Evolutionary conservation across 2,888 invertebrate genomes (phyloP).

Genomic region (Drosophila mimica): DNA sequence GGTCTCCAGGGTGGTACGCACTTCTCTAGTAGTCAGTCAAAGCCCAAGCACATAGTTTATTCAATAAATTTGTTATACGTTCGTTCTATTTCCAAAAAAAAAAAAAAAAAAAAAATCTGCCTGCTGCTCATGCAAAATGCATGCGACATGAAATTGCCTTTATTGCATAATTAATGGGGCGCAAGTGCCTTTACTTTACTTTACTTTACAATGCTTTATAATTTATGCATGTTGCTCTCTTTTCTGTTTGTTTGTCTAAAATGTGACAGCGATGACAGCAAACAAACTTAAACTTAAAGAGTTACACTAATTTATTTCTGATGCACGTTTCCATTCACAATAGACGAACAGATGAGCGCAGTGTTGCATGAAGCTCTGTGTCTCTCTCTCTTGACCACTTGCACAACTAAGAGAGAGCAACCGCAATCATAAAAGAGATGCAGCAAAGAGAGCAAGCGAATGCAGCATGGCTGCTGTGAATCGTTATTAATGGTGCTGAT

Average conservation of each 20-base stretch:
- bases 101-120: constrained; percentile 5
- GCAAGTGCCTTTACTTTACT: constrained; percentile 16
- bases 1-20: constrained; percentile 46
- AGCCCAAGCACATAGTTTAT: constrained; percentile 52
- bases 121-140: constrained; percentile 52
- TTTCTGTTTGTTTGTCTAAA: constrained; percentile 8
- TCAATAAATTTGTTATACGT: constrained; percentile 57
- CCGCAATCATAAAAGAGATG: constrained; percentile 11
- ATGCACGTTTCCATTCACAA: constrained; percentile 47
- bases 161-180: constrained; percentile 71
- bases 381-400: constrained; percentile 1
- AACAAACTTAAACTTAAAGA: constrained; percentile 45
- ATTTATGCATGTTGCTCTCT: constrained; percentile 42
- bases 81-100: constrained; percentile 5
- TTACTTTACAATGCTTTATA: constrained; percentile 36
- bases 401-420: constrained; percentile 21
- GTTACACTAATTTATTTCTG: constrained; percentile 49
- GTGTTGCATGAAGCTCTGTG: constrained; percentile 50
- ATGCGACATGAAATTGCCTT: constrained; percentile 39
- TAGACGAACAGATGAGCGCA: constrained; percentile 58
- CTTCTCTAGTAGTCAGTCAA: constrained; percentile 17
- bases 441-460: constrained; percentile 31
- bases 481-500: constrained; percentile 34
- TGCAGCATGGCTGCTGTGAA: constrained; percentile 38
- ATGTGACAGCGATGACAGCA: constrained; percentile 19